Percentiles rank a stretch among this genome's conserved stretches.
phyloP scores from a whole-genome alignment of 2,113 vertebrate species.

The Carollia perspicillata region DNA sequence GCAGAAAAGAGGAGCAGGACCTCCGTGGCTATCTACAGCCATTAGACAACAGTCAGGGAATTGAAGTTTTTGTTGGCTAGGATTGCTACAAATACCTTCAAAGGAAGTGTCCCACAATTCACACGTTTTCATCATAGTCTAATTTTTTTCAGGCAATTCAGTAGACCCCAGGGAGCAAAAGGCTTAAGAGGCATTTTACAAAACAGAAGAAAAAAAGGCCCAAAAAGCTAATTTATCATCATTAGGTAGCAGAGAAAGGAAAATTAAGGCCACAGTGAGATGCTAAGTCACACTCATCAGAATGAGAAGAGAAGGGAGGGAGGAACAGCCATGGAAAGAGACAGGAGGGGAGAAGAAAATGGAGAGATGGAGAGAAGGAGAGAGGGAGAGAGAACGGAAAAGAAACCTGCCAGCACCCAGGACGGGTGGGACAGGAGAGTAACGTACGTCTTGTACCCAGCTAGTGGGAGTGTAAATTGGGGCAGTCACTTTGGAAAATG shows the following conservation, averaged over 20 bases:
- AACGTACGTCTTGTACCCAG: fast-evolving
- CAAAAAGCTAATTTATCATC: not conserved
- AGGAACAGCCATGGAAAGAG: not conserved
- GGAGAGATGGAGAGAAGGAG: not conserved
- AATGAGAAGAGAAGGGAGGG: not conserved
- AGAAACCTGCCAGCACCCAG: not conserved
- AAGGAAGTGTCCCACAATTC: not conserved
- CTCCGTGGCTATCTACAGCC: no score
- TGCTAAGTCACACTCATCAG: not conserved
- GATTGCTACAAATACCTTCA: not conserved
- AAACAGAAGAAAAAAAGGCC: not conserved
- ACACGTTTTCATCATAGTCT: not conserved
- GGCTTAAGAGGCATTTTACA: not conserved
- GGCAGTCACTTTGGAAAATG: not conserved
- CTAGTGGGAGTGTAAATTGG: not conserved
- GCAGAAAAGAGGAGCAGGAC: not conserved
- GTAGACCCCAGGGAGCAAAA: not conserved
- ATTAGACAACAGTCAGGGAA: not conserved
- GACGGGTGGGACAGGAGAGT: no score
- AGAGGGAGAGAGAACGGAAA: not conserved
- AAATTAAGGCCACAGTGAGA: not conserved
- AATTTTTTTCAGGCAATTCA: not conserved
- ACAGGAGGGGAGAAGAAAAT: not conserved
- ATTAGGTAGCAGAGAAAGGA: not conserved
- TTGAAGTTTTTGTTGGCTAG: not conserved